Evolutionary conservation across 2,888 invertebrate species (phyloP), one percentile per base, ranked within the genome.

Genomic region (Yponomeuta evonymella): DNA sequence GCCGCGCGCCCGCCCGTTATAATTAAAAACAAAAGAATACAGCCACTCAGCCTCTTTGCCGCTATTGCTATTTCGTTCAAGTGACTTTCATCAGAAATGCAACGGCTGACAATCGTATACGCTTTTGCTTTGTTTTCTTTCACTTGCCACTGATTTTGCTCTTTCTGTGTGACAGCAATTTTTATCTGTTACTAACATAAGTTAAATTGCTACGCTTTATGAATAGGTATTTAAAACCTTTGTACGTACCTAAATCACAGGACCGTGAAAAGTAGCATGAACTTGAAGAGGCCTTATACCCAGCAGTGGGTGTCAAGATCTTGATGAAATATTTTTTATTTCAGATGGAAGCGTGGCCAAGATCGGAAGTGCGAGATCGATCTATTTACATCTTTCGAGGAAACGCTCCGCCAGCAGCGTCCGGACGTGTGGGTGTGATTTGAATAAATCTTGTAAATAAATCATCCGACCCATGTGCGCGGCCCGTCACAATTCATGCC

Each of bases 21-120:
- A 91, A 92, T 92, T 92, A 92, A 91, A 92, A 92, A 92, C 90
- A 91, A 92, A 92, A 90, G 90, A 90, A 92, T 87, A 91, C 89
- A 89, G 85, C 88, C 86, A 87, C 89, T 89, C 90, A 87, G 88
- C 88, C 88, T 88, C 88, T 86, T 85, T 81, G 85, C 81, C 76
- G 76, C 83, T 78, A 79, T 82, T 79, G 78, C 80, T 80, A 64
- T 76, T 79, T 83, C 82, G 82, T 85, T 86, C 83, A 81, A 70
- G 70, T 64, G 64, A 85, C 84, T 87, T 87, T 85, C 81, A 84
- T 84, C 82, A 82, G 81, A 88, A 90, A 86, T 89, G 90, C 89
- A 91, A 84, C 83, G 79, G 80, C 83, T 84, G 80, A 83, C 81
- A 83, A 65, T 64, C 70, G 48, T 48, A 29, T 64, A 65, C 10